Conservation (phyloP, 1,140 invertebrate genomes). For the Trichonephila inaurata region DNA sequence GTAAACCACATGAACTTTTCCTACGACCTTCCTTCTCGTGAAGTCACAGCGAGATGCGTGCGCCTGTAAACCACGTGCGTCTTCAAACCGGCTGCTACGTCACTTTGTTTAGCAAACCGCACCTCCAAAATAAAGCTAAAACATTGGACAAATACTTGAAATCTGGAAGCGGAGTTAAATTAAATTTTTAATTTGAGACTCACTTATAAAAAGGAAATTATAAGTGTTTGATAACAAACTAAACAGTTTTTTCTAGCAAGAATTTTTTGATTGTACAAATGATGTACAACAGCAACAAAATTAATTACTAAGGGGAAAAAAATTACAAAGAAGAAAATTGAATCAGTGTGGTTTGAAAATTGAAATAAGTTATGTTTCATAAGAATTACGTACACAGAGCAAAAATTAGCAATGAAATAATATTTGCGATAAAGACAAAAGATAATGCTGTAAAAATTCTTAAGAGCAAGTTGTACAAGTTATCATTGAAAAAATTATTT, state of each 20-base stretch:
- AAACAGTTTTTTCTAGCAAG: not conserved
- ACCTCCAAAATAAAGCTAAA: slow-evolving; percentile 33
- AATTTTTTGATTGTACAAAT: no score
- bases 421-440: no score
- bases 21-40: slow-evolving; percentile 68
- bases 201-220: not conserved
- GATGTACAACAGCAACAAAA: no score
- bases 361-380: no score
- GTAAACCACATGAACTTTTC: slow-evolving; percentile 72
- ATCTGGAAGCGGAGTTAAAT: not conserved
- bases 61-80: slow-evolving; percentile 71
- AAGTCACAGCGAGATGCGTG: slow-evolving; percentile 72
- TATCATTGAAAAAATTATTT: no score
- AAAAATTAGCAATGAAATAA: no score
- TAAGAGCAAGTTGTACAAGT: no score
- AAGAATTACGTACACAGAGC: no score
- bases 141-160: slow-evolving; percentile 34
- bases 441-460: no score
- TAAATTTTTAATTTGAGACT: not conserved
- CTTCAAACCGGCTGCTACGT: slow-evolving; percentile 58
- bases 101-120: not conserved
- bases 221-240: not conserved
- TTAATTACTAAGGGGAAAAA: no score
- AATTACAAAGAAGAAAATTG: no score
- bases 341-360: no score